Evolutionary conservation across 2,113 vertebrate species (phyloP), one percentile per base, ranked within the genome.

Genomic region (Microtus montanus): DNA sequence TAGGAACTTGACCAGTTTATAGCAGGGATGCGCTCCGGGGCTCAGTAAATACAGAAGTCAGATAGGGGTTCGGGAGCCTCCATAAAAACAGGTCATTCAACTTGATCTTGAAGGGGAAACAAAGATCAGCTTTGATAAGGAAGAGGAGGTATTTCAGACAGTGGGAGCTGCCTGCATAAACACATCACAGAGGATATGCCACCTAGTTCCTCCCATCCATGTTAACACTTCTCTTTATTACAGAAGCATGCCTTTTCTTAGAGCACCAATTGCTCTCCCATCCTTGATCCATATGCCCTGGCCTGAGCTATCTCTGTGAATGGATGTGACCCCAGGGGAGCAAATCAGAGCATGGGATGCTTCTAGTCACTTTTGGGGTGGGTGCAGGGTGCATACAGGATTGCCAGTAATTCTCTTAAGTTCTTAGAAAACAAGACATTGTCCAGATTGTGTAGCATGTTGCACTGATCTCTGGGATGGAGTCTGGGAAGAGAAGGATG

Each of bases 31-130:
- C 26, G 15, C 74, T 90, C 87, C 80, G 88, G 22, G 19, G 10
- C 78, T 89, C 30, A 86, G 49, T 35, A 13, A 82, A 28, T 33
- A 78, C 35, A 66, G 22, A 93, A 80, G 64, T 68, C 44, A 92
- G 44, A 2, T 22, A 80, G 35, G 10, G n/a, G 35, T 80, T 95
- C 77, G 26, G 28, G 19, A 74, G 20, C 24, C 54, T 95, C 47
- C 38, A 26, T 68, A 28, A 78, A 70, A 28, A 77, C 35, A 66
- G 12, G 26, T 58, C 86, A 87, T 95, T 71, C 89, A 26, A 80
- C 82, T 58, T 87, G 68, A 82, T 82, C 82, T 70, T 86, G 41
- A 92, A 91, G 30, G 61, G 73, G 52, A 94, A 71, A 38, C 26
- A 78, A 77, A 22, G 1, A 83, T 87, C 78, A 86, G 63, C 52